Conservation (phyloP, 2,888 invertebrate species). For the Cordilura impudica region DNA sequence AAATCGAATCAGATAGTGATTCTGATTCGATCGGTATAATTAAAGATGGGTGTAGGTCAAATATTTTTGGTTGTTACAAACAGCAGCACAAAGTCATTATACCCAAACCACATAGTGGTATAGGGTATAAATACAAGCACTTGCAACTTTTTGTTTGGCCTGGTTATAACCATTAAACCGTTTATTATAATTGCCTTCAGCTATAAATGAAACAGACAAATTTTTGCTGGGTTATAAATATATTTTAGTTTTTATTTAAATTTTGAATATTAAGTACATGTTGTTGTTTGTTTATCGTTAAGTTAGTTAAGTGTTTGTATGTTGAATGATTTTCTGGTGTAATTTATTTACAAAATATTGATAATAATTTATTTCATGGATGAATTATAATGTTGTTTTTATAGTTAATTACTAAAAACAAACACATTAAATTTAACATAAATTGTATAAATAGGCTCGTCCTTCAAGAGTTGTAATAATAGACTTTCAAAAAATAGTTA, state of each 20-base stretch:
- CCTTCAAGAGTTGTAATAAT: no score
- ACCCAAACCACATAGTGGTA: no score
- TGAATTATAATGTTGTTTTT: constrained; percentile 5
- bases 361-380: constrained; percentile 3
- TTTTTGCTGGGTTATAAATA: constrained; percentile 43
- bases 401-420: constrained; percentile 13
- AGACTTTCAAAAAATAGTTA: no score
- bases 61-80: no score
- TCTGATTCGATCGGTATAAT: no score
- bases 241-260: constrained; percentile 2
- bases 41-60: no score
- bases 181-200: no score
- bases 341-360: constrained; percentile 32
- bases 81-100: no score
- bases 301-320: constrained; percentile 18
- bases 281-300: constrained; percentile 26
- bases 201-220: neutral
- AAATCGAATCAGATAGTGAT: no score
- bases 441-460: neutral
- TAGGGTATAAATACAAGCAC: no score
- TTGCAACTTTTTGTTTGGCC: no score
- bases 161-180: neutral
- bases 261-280: neutral
- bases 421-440: neutral
- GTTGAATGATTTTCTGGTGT: neutral